Conservation (phyloP, 2,113 vertebrate species). For the Uria aalge region DNA sequence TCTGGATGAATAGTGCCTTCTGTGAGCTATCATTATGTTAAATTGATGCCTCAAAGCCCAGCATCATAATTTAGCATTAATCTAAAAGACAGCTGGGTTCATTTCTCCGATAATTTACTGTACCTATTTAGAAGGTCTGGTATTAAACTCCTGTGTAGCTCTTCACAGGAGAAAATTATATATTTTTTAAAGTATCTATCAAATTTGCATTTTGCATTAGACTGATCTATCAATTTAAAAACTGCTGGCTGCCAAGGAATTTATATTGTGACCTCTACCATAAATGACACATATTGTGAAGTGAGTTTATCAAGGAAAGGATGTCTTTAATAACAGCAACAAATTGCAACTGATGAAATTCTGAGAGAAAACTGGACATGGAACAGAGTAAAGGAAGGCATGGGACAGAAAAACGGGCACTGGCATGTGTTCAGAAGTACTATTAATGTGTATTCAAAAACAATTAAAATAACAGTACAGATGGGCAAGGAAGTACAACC, state of each 20-base stretch:
- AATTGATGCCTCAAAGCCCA: neutral
- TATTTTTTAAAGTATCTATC: neutral
- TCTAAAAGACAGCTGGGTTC: neutral
- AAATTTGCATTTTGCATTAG: neutral
- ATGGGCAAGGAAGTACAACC: slow-evolving; percentile 43
- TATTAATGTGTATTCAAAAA: neutral
- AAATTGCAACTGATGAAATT: neutral
- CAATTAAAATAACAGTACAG: slow-evolving; percentile 30
- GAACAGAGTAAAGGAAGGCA: slow-evolving; percentile 6
- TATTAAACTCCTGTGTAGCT: neutral
- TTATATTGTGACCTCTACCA: neutral
- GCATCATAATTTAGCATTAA: neutral
- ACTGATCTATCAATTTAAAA: neutral
- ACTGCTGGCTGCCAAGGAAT: neutral
- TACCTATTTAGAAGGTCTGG: neutral
- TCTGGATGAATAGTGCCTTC: neutral
- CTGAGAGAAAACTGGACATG: neutral
- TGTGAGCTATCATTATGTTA: neutral
- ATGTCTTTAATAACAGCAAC: neutral
- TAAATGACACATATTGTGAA: neutral
- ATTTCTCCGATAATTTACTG: neutral
- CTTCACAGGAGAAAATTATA: neutral
- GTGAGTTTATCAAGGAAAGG: neutral
- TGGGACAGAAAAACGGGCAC: neutral
- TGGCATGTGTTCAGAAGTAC: neutral